Conservation (phyloP, 2,888 invertebrate genomes). For the Ectemnius lituratus region DNA sequence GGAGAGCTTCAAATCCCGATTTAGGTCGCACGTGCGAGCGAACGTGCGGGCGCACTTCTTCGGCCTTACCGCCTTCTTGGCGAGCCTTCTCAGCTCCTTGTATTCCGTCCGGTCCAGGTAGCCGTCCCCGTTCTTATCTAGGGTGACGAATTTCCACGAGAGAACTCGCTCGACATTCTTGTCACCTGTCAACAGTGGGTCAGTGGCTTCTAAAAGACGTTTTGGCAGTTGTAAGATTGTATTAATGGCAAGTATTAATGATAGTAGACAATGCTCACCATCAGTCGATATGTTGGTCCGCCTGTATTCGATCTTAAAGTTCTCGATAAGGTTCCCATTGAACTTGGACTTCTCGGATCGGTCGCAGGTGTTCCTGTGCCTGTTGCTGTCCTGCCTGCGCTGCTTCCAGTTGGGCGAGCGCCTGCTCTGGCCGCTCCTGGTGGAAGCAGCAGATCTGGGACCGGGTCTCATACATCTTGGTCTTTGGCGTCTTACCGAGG, state of each 20-base stretch:
- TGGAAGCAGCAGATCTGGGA: conserved; percentile 57
- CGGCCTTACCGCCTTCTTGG: conserved; percentile 93
- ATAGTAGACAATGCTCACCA: conserved; percentile 54
- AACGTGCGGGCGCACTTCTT: conserved; percentile 93
- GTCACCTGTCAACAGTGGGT: conserved; percentile 61
- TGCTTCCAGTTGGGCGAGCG: conserved; percentile 69
- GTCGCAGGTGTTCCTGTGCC: conserved; percentile 81
- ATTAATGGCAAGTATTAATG: no score
- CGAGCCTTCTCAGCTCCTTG: conserved; percentile 87
- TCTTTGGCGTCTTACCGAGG: conserved; percentile 85
- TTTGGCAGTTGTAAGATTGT: no score
- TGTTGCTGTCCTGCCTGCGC: conserved; percentile 67
- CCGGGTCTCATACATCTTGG: conserved; percentile 82
- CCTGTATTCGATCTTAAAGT: conserved; percentile 89
- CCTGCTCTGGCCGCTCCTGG: conserved; percentile 65
- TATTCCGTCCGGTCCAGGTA: conserved; percentile 90
- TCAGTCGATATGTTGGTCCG: conserved; percentile 72
- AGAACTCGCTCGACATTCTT: conserved; percentile 80
- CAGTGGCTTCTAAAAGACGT: no score
- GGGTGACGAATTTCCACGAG: conserved; percentile 93
- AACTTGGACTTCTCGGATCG: conserved; percentile 87
- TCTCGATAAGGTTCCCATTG: conserved; percentile 90
- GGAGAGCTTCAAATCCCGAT: conserved; percentile 88
- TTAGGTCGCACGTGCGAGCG: conserved; percentile 91
- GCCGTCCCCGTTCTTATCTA: conserved; percentile 90